These are phyloP conservation scores for Laticauda laticaudata DNA, from an alignment of 2,113 vertebrate genomes.

Conservation along the genomic window DNA sequence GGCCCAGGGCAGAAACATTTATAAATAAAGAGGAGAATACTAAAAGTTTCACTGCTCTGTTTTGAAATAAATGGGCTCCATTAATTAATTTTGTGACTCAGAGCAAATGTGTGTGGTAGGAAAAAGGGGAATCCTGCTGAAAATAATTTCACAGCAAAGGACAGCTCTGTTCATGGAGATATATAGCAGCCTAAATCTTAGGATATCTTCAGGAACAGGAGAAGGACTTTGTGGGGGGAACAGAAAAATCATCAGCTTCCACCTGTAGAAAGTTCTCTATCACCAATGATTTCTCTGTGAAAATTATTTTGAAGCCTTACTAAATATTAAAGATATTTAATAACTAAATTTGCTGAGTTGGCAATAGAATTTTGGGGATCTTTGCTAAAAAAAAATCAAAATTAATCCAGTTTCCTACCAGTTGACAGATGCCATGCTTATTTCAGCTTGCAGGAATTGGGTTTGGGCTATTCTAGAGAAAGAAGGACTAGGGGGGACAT, in stretches of 20 bases:
- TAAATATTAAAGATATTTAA: constrained; percentile 42
- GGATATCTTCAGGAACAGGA: constrained; percentile 46
- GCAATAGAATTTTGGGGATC: background rate
- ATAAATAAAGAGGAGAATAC: constrained; percentile 60
- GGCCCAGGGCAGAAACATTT: constrained; percentile 42
- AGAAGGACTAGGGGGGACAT: too few relatives aligned
- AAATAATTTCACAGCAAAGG: constrained; percentile 61
- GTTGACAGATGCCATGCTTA: too few relatives aligned
- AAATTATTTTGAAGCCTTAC: constrained; percentile 38
- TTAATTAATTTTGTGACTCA: constrained; percentile 75
- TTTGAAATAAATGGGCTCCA: constrained; percentile 65
- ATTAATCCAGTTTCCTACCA: too few relatives aligned
- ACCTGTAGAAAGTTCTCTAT: constrained; percentile 48
- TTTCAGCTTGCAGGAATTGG: too few relatives aligned
- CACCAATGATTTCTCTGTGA: constrained; percentile 39
- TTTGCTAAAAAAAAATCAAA: too few relatives aligned
- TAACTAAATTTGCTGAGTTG: constrained; percentile 51
- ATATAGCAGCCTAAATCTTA: constrained; percentile 50
- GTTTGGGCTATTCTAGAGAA: too few relatives aligned
- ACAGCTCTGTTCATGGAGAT: constrained; percentile 57
- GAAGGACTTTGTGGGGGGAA: constrained; percentile 38
- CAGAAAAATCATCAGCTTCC: constrained; percentile 47
- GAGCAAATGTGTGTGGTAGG: constrained; percentile 66
- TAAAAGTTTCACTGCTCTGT: constrained; percentile 62
- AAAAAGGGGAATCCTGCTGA: constrained; percentile 64